Conservation (phyloP, 2,113 vertebrate genomes). For the Oryzias melastigma region DNA sequence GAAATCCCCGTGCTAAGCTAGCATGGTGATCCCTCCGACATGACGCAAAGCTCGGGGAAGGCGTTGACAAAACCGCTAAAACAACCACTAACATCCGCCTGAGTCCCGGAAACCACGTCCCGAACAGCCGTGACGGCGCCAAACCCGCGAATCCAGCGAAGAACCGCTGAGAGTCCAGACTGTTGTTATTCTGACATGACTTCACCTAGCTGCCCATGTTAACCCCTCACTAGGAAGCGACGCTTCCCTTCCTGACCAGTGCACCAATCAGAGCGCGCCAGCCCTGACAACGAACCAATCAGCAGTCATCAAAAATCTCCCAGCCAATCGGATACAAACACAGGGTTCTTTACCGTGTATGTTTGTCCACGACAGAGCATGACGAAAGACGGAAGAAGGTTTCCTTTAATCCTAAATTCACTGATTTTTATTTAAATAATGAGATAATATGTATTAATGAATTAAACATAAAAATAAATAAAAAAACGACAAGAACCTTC, state of each 20-base stretch:
- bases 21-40: slow-evolving; percentile 22
- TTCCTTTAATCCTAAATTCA: too few species aligned
- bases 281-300: slow-evolving; percentile 64
- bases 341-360: slow-evolving; percentile 53
- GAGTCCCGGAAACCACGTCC: background rate
- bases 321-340: slow-evolving; percentile 75
- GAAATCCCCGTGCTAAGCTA: slow-evolving; percentile 19
- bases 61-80: slow-evolving; percentile 9
- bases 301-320: background rate
- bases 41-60: slow-evolving; percentile 49
- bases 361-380: slow-evolving; percentile 65
- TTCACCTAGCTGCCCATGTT: slow-evolving; percentile 41
- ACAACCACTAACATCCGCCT: background rate
- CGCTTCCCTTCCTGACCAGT: slow-evolving; percentile 56
- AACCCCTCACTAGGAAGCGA: slow-evolving; percentile 42
- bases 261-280: slow-evolving; percentile 59
- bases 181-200: slow-evolving; percentile 21
- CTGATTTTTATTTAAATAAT: too few species aligned
- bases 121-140: background rate
- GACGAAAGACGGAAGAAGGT: slow-evolving; percentile 4
- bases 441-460: too few species aligned
- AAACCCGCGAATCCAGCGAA: background rate
- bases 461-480: too few species aligned
- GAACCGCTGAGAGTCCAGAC: background rate
- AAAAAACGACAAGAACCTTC: too few species aligned